Base-by-base conservation (phyloP, 2,888 invertebrate genomes). In the Noctua janthina region DNA sequence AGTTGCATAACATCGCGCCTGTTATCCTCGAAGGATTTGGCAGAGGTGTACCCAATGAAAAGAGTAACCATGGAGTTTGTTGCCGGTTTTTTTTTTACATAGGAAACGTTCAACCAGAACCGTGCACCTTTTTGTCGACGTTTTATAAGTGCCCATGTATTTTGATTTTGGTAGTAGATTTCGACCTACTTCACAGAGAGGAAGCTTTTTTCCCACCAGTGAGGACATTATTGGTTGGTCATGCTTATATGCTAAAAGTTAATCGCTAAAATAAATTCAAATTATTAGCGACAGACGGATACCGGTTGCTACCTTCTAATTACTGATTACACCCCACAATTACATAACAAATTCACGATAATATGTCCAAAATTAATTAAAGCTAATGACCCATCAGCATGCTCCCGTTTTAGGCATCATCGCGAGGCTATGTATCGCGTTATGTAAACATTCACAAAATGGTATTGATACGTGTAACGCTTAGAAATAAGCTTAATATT, bases 401-500 rank as follows among this genome's bases (percentile, higher is more conserved):
- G 69, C n/a, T 23, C 54, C n/a, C 29, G 29, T 20, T 73, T 82
- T 70, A 56, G 64, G 66, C 35, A 82, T 5, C 39, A 74, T 71
- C 70, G 23, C 71, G 68, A 68, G 46, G 20, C 43, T 72, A 74
- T 78, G 56, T 76, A 72, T 46, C 68, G 46, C 46, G 49, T 51
- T 74, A 78, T 80, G 72, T 76, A 73, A 77, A 87, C 78, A 77
- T 80, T 78, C 71, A 56, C 81, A 68, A 85, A 87, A 85, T 74
- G 78, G 68, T 79, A 82, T 75, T 69, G 68, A 81, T 78, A 88
- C 79, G 88, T 81, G 54, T 85, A 78, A 78, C 74, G 88, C 80
- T 85, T 88, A 80, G 73, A 78, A 81, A 87, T 82, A 69, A 66
- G 72, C 35, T 76, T 49, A 72, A 87, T 83, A 84, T 86, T 79